Conservation (phyloP, 2,888 invertebrate species). For the Apantesis nais region DNA sequence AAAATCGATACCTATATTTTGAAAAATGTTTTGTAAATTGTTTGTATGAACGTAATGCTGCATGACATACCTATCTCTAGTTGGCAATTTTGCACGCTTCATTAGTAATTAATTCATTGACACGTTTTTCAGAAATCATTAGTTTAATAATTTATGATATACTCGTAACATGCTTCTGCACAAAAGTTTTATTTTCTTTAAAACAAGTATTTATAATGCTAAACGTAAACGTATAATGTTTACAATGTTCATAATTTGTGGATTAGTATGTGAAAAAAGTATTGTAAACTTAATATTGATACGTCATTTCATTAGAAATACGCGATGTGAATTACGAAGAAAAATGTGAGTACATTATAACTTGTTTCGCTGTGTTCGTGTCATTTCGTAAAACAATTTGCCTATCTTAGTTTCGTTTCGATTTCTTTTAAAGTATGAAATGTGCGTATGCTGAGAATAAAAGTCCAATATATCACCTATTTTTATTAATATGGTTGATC, state of each 20-base stretch:
- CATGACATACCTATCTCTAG: neutral
- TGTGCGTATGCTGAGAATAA: neutral
- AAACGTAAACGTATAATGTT: neutral
- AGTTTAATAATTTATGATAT: neutral
- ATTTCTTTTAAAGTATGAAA: neutral
- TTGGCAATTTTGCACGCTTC: neutral
- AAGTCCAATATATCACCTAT: conserved; percentile 26
- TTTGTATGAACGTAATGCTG: neutral
- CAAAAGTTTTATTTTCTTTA: neutral
- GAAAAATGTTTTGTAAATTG: neutral
- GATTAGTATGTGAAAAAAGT: neutral
- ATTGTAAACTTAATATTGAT: neutral
- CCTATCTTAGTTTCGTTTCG: neutral
- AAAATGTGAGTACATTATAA: neutral
- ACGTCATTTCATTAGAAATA: neutral
- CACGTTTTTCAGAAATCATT: neutral
- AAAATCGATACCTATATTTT: no score
- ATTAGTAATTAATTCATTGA: neutral
- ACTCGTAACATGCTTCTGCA: neutral
- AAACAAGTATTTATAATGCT: neutral
- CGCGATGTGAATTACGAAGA: neutral
- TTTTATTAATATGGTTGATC: conserved; percentile 61
- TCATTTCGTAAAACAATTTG: neutral
- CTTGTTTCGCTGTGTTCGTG: neutral
- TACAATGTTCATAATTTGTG: neutral